Evolutionary conservation across 2,888 invertebrate species (phyloP), one percentile per base, ranked within the genome.

Genomic region (Barypeithes pellucidus): DNA sequence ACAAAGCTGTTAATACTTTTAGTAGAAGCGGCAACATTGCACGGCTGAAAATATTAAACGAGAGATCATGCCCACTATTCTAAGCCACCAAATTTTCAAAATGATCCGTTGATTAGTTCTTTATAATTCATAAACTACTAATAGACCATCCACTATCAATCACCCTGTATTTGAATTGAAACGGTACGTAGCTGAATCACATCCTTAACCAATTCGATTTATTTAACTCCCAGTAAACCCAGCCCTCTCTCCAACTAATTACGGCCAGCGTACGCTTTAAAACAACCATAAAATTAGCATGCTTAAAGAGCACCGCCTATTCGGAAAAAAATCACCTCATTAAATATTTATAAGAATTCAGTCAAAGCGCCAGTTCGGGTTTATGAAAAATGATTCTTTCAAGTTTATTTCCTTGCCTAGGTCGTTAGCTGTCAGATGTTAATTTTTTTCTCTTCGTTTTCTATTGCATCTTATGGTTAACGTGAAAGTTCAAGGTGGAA

Each of bases 221-320:
- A 76, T 75, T 73, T 41, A 70, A 63, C 52, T 54, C 43, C 54
- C 54, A 65, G 54, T 14, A 43, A 43, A 57, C 63, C 52, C 24
- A 14, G 12, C 54, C 50, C 62, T 22, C 63, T 16, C 54, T 33
- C 45, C 62, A 11, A 18, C 74, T 74, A 74, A 74, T 74, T 70
- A 71, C 71, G 57, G 16, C 18, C 65, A 57, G 45, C 67, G 67
- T 70, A 62, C 70, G 67, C 70, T 71, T 80, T 80, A 81, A 82
- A 82, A 82, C 82, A 81, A 81, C 82, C 77, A 82, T 82, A 81
- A 84, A 83, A 84, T 82, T 83, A 83, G 80, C 83, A 82, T 83
- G 79, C 75, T 76, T 83, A 79, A 81, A 79, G 79, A 78, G 75
- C 52, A 78, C 82, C 82, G 82, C 81, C 79, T 80, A 77, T 70